Conservation (phyloP, 1,140 invertebrate species). For the Phenacoccus solenopsis region DNA sequence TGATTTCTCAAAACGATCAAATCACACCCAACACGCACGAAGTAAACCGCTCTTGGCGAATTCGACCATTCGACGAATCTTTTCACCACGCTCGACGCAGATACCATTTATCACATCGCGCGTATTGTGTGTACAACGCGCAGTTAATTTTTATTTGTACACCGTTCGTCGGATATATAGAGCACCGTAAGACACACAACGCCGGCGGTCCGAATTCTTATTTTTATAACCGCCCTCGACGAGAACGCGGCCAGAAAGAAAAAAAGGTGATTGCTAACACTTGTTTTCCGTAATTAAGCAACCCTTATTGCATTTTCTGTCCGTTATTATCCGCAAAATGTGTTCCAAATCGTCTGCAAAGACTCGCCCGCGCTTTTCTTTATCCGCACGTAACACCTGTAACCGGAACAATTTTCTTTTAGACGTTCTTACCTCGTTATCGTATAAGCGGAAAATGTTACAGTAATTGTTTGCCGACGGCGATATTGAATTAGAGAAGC, state of each 20-base stretch:
- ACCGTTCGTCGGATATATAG: not conserved
- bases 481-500: not conserved
- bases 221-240: constrained; percentile 12
- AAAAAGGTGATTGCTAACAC: constrained; percentile 10
- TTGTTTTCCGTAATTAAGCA: constrained; percentile 14
- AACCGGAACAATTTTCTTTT: constrained; percentile 5
- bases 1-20: too few relatives aligned
- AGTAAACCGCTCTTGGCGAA: too few relatives aligned
- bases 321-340: constrained; percentile 15
- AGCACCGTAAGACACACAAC: not conserved
- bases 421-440: constrained; percentile 13
- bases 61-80: too few relatives aligned
- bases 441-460: not conserved
- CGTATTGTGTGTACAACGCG: too few relatives aligned
- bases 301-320: not conserved
- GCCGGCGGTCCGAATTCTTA: not conserved
- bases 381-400: constrained; percentile 8
- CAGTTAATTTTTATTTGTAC: not conserved
- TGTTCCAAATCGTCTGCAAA: not conserved
- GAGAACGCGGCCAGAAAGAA: too few relatives aligned
- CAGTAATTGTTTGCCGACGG: not conserved
- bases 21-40: too few relatives aligned
- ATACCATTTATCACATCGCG: too few relatives aligned
- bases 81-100: too few relatives aligned
- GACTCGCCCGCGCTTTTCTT: not conserved